Percentiles rank a stretch among this genome's conserved stretches.
These are phyloP conservation scores for Lepilemur ruficaudatus DNA, from an alignment of 2,797 vertebrate species.

Conservation along the genomic window DNA sequence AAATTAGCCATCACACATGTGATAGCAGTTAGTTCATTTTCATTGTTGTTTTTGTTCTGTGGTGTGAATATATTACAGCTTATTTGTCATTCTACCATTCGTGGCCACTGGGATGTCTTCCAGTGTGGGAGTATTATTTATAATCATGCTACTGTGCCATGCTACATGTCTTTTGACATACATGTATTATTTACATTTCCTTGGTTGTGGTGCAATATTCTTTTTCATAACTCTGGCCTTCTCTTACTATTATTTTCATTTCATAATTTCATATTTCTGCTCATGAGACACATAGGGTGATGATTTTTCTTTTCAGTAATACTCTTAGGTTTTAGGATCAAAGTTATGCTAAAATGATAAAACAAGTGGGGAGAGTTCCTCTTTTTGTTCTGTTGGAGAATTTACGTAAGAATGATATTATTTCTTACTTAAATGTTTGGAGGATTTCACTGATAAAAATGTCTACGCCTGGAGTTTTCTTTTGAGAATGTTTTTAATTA, in stretches of 20 bases:
- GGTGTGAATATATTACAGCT: not conserved
- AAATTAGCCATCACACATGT: not conserved
- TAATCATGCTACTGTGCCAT: no score
- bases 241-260: not conserved
- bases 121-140: not conserved
- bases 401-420: not conserved
- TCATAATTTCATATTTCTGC: not conserved
- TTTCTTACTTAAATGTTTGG: not conserved
- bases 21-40: not conserved
- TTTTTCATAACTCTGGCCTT: not conserved
- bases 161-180: not conserved
- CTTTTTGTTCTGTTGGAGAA: not conserved
- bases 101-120: not conserved
- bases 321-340: not conserved
- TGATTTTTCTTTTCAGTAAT: not conserved
- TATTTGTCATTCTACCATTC: not conserved
- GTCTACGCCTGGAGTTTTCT: not conserved
- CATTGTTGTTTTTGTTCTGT: not conserved
- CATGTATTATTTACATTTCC: not conserved
- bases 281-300: not conserved
- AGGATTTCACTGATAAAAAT: not conserved
- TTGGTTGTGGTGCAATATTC: not conserved
- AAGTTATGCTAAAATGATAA: not conserved
- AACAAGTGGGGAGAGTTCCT: not conserved
- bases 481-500: not conserved